Base-by-base conservation (phyloP, 2,888 invertebrate species). In the Cabera pusaria region DNA sequence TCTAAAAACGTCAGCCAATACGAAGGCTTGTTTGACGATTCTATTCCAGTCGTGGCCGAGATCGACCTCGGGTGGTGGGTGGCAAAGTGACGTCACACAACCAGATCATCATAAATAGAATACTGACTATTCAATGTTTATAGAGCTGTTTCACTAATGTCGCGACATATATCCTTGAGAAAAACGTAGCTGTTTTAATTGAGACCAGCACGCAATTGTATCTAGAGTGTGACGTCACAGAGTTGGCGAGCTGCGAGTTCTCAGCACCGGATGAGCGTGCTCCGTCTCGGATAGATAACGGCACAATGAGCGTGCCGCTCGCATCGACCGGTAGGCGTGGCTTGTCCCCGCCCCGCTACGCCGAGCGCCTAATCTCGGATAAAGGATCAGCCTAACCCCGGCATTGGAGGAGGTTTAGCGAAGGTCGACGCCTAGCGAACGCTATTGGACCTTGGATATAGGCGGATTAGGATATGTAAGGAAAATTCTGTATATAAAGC, bases 311-410 rank as follows among this genome's bases (percentile, higher is more conserved):
- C 60, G 59, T 61, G 69, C 70, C 73, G 76, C 32, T 33, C 64
- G 71, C 82, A 85, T 86, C 85, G 86, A 86, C 83, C 86, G 85
- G 81, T 79, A 67, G 86, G 86, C 86, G 85, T 83, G 85, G 76
- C 75, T 54, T 50, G 73, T 72, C 81, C 78, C 83, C 84, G 83
- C 87, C 87, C 75, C 76, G 64, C 69, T 42, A 23, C 63, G 75
- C 74, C 77, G 76, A 76, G 61, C 78, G 72, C 62, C 83, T 88
- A 86, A 88, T 88, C 88, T 83, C 72, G 85, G 82, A 85, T 88
- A 87, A 83, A 77, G 87, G 87, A 87, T 87, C 78, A 85, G 74
- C 75, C 74, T 84, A 78, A 82, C 64, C 72, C 78, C 73, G 70
- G 78, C 55, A 77, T 82, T 79, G 84, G 84, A 79, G 80, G 82